Conservation (phyloP, 1,140 invertebrate genomes). For the Coelopa frigida region DNA sequence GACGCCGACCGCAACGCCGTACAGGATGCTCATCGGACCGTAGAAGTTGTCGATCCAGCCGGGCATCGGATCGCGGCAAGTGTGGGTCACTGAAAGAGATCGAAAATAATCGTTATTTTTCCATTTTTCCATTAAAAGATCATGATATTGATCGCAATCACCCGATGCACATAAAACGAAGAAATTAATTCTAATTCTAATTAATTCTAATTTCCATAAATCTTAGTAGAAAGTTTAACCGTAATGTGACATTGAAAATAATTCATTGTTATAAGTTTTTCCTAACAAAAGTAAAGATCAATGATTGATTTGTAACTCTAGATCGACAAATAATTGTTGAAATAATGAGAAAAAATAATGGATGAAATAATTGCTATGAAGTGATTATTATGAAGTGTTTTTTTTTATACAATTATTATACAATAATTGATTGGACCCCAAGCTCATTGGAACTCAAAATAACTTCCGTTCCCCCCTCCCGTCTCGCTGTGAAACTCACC, state of each 20-base stretch:
- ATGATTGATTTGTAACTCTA: too few species aligned
- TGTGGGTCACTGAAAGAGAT: slow-evolving; percentile 59
- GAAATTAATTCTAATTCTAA: not conserved
- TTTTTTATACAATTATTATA: not conserved
- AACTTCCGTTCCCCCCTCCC: not conserved
- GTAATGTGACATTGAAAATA: too few species aligned
- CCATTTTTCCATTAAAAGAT: not conserved
- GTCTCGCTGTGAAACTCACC: slow-evolving; percentile 46
- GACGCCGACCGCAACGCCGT: slow-evolving; percentile 63
- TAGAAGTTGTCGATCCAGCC: slow-evolving; percentile 90
- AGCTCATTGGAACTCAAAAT: too few species aligned
- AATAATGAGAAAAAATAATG: too few species aligned
- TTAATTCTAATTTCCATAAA: not conserved
- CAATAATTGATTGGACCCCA: too few species aligned
- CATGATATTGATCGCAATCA: not conserved
- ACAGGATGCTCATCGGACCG: slow-evolving; percentile 69
- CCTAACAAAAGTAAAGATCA: too few species aligned
- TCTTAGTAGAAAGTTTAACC: too few species aligned
- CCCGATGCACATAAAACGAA: not conserved
- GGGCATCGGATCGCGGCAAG: slow-evolving; percentile 63
- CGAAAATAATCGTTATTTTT: not conserved
- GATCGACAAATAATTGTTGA: too few species aligned
- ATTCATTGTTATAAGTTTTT: too few species aligned
- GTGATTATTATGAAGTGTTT: not conserved
- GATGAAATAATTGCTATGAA: too few species aligned